Evolutionary conservation across 2,888 invertebrate species (phyloP).

Genomic region (Nasonovia ribisnigri): DNA sequence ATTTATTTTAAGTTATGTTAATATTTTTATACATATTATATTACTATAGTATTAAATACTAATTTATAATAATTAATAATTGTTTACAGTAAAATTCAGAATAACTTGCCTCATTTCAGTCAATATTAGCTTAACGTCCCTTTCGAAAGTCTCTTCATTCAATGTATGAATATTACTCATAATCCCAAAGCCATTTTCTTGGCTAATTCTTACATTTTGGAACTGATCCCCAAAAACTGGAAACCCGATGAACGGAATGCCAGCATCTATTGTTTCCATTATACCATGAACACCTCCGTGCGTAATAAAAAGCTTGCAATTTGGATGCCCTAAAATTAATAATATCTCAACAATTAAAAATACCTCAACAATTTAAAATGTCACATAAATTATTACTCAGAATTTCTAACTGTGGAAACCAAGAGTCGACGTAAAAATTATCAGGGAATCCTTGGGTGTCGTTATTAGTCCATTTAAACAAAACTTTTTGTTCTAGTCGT

Average conservation of each 20-base stretch:
- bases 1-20: not conserved
- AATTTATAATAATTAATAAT: not conserved
- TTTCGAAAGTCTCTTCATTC: constrained; percentile 23
- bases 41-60: not conserved
- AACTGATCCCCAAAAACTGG: constrained; percentile 67
- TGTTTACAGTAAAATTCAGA: not conserved
- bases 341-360: constrained; percentile 72
- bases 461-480: constrained; percentile 61
- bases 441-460: not conserved
- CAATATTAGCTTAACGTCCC: constrained; percentile 6
- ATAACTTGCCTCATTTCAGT: constrained; percentile 30
- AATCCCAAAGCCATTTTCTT: constrained; percentile 65
- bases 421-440: constrained; percentile 55
- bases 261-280: constrained; percentile 72
- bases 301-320: constrained; percentile 72
- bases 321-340: constrained; percentile 70
- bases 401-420: constrained; percentile 62
- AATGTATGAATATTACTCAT: constrained; percentile 10
- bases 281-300: constrained; percentile 73
- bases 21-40: not conserved
- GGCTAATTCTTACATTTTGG: constrained; percentile 65
- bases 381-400: constrained; percentile 49
- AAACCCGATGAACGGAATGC: constrained; percentile 70
- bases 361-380: constrained; percentile 68
- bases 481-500: constrained; percentile 45